These are phyloP conservation scores for Hoplostethus mediterraneus DNA, from an alignment of 2,797 vertebrate species.

Conservation along the genomic window DNA sequence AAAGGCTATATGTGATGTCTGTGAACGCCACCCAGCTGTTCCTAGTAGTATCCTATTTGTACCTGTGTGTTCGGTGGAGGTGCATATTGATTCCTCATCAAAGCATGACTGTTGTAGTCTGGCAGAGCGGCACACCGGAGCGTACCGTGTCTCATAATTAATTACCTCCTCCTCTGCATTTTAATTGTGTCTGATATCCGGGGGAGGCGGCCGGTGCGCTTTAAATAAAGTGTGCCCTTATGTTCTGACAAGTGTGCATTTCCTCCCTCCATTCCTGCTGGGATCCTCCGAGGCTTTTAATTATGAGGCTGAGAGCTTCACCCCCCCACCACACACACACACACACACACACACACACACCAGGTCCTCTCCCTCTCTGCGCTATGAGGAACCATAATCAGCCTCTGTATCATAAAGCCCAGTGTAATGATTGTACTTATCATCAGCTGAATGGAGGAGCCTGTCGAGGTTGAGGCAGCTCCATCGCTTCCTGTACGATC, in stretches of 20 bases:
- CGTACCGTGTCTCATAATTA: constrained; percentile 19
- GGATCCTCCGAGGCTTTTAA: constrained; percentile 32
- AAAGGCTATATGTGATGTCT: too few relatives aligned
- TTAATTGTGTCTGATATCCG: constrained; percentile 32
- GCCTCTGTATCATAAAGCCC: constrained; percentile 24
- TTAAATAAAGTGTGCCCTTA: constrained; percentile 29
- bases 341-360: not conserved
- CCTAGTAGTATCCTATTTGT: too few relatives aligned
- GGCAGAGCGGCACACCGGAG: constrained; percentile 1
- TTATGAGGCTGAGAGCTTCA: constrained; percentile 20
- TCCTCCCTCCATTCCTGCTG: constrained; percentile 20
- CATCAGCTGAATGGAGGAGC: constrained; percentile 11
- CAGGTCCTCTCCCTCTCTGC: not conserved
- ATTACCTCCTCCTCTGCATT: constrained; percentile 40
- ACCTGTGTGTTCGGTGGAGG: too few relatives aligned
- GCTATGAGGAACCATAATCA: constrained; percentile 18
- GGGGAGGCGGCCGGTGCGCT: constrained; percentile 15
- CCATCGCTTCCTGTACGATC: not conserved
- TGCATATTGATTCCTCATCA: not conserved
- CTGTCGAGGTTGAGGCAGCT: not conserved
- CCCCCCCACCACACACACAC: not conserved
- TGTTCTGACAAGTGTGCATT: constrained; percentile 34
- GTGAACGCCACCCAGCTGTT: too few relatives aligned
- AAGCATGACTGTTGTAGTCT: not conserved
- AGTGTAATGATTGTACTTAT: constrained; percentile 31